Conservation (phyloP, 2,888 invertebrate species). For the Dione vanillae region DNA sequence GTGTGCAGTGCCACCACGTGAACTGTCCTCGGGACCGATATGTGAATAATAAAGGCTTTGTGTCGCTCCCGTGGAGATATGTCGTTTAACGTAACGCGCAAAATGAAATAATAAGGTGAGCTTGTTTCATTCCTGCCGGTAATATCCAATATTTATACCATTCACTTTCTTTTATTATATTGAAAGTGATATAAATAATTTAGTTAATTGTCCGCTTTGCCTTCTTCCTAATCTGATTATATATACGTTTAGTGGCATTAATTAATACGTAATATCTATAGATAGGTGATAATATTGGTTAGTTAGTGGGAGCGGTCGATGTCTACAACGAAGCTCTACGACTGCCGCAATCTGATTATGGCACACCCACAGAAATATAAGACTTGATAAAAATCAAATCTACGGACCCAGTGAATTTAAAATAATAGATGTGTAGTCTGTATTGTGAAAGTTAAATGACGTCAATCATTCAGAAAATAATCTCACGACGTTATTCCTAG, state of each 20-base stretch:
- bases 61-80: conserved; percentile 65
- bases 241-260: conserved; percentile 15
- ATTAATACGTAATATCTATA: conserved; percentile 38
- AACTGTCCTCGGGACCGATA: conserved; percentile 55
- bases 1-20: conserved; percentile 67
- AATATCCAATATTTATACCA: neutral
- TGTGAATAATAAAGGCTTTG: conserved; percentile 65
- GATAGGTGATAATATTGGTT: conserved; percentile 45
- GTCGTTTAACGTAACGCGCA: conserved; percentile 66
- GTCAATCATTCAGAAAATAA: conserved; percentile 11
- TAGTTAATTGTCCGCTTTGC: neutral
- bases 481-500: conserved; percentile 17
- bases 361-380: conserved; percentile 72
- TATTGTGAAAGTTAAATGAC: conserved; percentile 8
- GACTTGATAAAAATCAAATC: conserved; percentile 50
- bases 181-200: neutral
- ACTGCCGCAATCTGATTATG: conserved; percentile 83
- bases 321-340: conserved; percentile 75
- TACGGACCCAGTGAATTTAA: conserved; percentile 30
- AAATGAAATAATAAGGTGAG: conserved; percentile 82
- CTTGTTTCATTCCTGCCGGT: conserved; percentile 17
- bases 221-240: neutral
- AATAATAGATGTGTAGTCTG: conserved; percentile 24
- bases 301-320: conserved; percentile 73
- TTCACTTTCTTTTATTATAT: neutral